Base-by-base conservation (phyloP, 2,797 vertebrate species). In the Acanthornis magna region DNA sequence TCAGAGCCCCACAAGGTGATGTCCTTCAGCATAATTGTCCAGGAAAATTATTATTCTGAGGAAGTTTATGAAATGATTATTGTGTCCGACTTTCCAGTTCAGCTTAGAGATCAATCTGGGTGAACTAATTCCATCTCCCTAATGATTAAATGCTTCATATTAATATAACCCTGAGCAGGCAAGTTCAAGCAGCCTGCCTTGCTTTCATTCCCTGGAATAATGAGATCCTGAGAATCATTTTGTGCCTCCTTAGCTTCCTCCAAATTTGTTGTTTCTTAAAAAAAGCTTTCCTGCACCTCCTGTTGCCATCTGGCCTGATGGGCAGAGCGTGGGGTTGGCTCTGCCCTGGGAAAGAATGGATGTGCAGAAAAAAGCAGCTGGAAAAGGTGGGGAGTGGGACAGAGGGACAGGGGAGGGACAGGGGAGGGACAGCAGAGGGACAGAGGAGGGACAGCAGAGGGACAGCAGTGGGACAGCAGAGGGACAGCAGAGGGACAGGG, bases 111-210 rank as follows among this genome's bases (percentile, higher is more conserved):
- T 94, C 94, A 94, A 63, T 55, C 92, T 81, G 78, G 94, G 96
- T 89, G 92, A 96, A 96, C 85, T 96, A 93, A 96, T 97, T 95
- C 88, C 89, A 78, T 88, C 90, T 94, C 77, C 94, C 79, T 85
- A 76, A 94, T 88, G 96, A 97, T 96, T 93, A 94, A 97, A 96
- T 95, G 91, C 68, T 95, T 90, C 92, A 63, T 78, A 85, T 92
- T 94, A 95, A 94, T 92, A 43, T 62, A 92, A 92, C 90, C 91
- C 94, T 21, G 53, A 78, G 88, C 78, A 94, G 79, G 79, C 53
- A 66, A 30, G 95, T 79, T 90, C 95, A 94, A 65, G 93, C 71
- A 90, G 79, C 61, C 82, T 45, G 40, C 34, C 26, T 48, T 50
- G 62, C 85, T 89, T 89, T 73, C 45, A 65, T 88, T 89, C 92